Conservation (phyloP, 2,888 invertebrate genomes). For the Erebia epiphron region DNA sequence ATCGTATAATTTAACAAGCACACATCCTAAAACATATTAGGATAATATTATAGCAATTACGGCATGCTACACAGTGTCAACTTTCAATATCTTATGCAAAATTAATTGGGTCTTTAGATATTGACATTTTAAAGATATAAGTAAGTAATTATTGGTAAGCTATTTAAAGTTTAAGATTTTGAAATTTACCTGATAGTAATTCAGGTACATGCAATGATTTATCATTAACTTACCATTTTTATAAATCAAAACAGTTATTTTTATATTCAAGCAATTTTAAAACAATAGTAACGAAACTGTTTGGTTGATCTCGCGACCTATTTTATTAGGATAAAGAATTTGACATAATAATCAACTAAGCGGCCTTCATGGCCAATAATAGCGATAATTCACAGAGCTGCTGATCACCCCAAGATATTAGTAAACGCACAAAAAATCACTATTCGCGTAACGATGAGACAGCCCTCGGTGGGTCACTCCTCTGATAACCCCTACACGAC, state of each 20-base stretch:
- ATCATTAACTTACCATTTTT: background rate
- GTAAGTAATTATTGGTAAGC: no score
- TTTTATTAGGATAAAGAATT: conserved; percentile 1
- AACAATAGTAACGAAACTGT: background rate
- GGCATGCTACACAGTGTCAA: no score
- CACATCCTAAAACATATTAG: no score
- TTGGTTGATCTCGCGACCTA: background rate
- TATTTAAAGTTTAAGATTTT: no score
- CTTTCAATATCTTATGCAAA: no score
- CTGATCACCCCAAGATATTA: conserved; percentile 23
- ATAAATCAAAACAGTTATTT: background rate
- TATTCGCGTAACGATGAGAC: conserved; percentile 53
- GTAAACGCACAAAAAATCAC: conserved; percentile 51
- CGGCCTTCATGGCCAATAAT: conserved; percentile 6
- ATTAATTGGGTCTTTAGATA: no score
- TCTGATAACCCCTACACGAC: conserved; percentile 66
- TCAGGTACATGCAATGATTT: no score
- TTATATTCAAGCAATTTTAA: background rate
- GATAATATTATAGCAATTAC: no score
- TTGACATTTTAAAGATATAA: no score
- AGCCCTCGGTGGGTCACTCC: conserved; percentile 58
- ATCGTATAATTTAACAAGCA: no score
- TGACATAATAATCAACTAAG: background rate
- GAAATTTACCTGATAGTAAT: no score
- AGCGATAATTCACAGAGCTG: conserved; percentile 15